Evolutionary conservation across 2,888 invertebrate genomes (phyloP), one percentile per base, ranked within the genome.

Genomic region (Sisyra nigra): DNA sequence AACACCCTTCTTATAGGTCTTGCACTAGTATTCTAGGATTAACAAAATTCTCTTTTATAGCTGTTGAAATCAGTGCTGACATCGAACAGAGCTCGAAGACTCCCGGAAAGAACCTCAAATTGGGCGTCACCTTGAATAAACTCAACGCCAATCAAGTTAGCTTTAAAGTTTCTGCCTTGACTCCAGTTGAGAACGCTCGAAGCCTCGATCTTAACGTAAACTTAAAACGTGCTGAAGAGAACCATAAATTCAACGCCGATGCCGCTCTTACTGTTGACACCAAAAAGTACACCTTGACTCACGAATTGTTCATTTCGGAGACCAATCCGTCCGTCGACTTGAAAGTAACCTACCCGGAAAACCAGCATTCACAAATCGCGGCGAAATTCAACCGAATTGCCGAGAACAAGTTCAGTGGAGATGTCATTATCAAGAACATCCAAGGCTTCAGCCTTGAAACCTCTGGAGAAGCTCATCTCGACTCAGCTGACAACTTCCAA

Each of bases 401-500:
- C 44, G 68, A 72, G 1, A 68, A 65, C 4, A 72, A 76, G 49
- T 72, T 70, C 46, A 72, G 71, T 48, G 58, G 73, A n/a, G 69
- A 70, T 37, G 10, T 72, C 1, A 70, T 69, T 39, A 45, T 76
- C 1, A 65, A 66, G 33, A 71, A 74, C 50, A 51, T 74, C 13
- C 31, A 42, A 2, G 67, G 73, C 39, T 61, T 78, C 46, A 61
- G 65, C 41, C 55, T 76, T 0, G 71, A 75, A 46, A 62, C 68
- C 1, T 63, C 60, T 31, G 54, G 69, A 1, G 74, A 76, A 44
- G 68, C 67, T 1, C 71, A 69, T 41, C 57, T 77, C 1, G 65
- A 66, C 14, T 71, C 68, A 42, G 63, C 76, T 15, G 80, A 86
- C 48, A 72, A 80, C 51, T 75, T 85, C 44, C 59, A 64, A 42